Evolutionary conservation across 2,113 vertebrate species (phyloP).

Genomic region (Scartelaos histophorus): DNA sequence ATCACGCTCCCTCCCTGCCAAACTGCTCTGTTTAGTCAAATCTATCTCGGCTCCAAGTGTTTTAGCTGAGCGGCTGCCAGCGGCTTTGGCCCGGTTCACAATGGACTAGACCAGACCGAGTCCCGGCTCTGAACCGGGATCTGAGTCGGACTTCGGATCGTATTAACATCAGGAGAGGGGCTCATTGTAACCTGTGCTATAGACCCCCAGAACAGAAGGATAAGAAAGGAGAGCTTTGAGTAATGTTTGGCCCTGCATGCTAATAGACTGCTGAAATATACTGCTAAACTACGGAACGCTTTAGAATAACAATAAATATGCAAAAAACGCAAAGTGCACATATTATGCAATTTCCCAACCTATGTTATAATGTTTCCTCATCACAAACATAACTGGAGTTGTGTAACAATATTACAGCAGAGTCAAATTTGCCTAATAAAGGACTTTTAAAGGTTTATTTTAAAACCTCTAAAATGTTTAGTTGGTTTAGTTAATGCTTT

Average conservation of each 20-base stretch:
- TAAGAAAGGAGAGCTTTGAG: slow-evolving; percentile 58
- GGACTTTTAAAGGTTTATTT: too few relatives aligned
- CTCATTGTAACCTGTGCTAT: slow-evolving; percentile 65
- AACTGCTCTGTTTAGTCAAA: slow-evolving; percentile 44
- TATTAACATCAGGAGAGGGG: slow-evolving; percentile 71
- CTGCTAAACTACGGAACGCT: too few relatives aligned
- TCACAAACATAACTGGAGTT: too few relatives aligned
- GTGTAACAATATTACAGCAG: too few relatives aligned
- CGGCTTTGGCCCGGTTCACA: slow-evolving; percentile 63
- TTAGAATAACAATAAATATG: too few relatives aligned
- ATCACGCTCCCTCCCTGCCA: slow-evolving; percentile 40
- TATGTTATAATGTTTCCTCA: too few relatives aligned
- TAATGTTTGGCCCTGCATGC: slow-evolving; percentile 33
- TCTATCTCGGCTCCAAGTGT: slow-evolving; percentile 56
- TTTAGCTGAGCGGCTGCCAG: slow-evolving; percentile 62
- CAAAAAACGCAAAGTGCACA: too few relatives aligned
- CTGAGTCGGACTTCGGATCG: slow-evolving; percentile 66
- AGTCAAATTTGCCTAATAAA: too few relatives aligned
- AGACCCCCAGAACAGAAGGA: slow-evolving; percentile 32
- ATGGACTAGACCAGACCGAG: slow-evolving; percentile 62
- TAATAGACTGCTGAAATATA: slow-evolving; percentile 25
- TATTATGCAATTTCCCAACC: too few relatives aligned
- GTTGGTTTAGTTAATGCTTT: too few relatives aligned
- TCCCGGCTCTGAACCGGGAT: slow-evolving; percentile 60
- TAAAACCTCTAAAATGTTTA: too few relatives aligned